These are phyloP conservation scores for Puntigrus tetrazona DNA, from an alignment of 2,113 vertebrate species.

Conservation along the genomic window DNA sequence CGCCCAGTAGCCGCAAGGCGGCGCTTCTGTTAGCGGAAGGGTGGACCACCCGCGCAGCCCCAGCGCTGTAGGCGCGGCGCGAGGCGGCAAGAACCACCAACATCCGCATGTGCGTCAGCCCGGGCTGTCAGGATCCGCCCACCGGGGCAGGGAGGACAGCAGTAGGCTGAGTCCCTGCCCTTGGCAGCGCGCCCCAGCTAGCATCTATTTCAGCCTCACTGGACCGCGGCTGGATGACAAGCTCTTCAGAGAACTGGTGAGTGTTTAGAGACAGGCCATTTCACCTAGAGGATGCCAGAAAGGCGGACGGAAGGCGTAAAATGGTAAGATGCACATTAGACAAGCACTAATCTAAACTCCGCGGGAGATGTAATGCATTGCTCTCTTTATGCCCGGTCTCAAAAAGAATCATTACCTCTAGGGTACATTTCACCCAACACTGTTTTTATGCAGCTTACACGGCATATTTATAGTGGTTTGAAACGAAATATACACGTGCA, in stretches of 20 bases:
- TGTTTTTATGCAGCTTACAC: no score
- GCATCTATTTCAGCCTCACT: constrained; percentile 74
- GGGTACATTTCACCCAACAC: no score
- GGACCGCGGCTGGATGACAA: constrained; percentile 75
- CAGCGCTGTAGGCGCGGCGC: constrained; percentile 70
- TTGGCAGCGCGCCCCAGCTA: constrained; percentile 79
- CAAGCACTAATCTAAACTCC: not conserved
- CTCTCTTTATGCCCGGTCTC: no score
- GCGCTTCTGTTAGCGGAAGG: constrained; percentile 82
- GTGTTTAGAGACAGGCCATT: constrained; percentile 33
- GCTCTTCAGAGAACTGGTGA: constrained; percentile 73
- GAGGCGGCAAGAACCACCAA: constrained; percentile 79
- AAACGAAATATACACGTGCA: no score
- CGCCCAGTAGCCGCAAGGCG: constrained; percentile 73
- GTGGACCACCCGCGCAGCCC: constrained; percentile 86
- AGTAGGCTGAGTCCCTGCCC: constrained; percentile 73
- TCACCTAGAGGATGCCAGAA: not conserved
- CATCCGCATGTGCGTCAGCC: constrained; percentile 82
- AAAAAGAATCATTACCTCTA: no score
- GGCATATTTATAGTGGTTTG: no score
- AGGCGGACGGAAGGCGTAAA: not conserved
- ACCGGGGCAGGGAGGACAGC: constrained; percentile 60
- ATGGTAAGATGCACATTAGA: not conserved
- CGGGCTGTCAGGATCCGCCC: constrained; percentile 69
- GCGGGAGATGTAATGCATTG: not conserved